Evolutionary conservation across 2,113 vertebrate species (phyloP).

Genomic region (Pardalotus punctatus): DNA sequence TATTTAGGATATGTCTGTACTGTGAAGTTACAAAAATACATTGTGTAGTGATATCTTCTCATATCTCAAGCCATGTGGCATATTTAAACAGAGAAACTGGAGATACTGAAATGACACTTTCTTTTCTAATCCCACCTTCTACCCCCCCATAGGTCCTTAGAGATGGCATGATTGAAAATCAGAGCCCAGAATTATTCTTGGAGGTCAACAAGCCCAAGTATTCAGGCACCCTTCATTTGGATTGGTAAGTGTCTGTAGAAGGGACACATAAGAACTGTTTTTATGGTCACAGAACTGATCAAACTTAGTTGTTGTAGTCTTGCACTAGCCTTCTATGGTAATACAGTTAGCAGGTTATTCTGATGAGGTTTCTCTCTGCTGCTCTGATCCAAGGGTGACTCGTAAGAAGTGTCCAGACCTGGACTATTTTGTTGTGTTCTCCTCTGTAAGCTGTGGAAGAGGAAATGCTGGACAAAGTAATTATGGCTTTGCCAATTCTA

Average conservation of each 20-base stretch:
- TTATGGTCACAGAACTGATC: background rate
- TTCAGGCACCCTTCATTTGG: slow-evolving; percentile 86
- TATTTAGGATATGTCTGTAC: background rate
- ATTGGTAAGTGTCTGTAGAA: slow-evolving; percentile 76
- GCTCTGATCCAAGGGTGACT: slow-evolving; percentile 75
- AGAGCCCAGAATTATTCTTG: slow-evolving; percentile 82
- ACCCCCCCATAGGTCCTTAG: slow-evolving; percentile 79
- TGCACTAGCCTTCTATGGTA: background rate
- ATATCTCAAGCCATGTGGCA: background rate
- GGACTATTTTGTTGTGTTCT: slow-evolving; percentile 92
- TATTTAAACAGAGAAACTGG: background rate
- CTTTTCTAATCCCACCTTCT: background rate
- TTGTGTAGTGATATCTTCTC: background rate
- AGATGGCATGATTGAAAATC: slow-evolving; percentile 94
- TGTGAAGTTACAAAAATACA: background rate
- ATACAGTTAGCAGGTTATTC: background rate
- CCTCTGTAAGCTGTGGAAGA: slow-evolving; percentile 93
- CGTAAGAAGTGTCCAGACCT: slow-evolving; percentile 86
- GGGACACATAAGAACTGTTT: background rate
- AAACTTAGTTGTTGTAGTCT: background rate
- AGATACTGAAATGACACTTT: background rate
- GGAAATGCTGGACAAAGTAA: slow-evolving; percentile 94
- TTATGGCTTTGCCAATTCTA: slow-evolving; percentile 95
- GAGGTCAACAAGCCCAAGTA: slow-evolving; percentile 92
- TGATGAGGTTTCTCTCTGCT: background rate